These are phyloP conservation scores for Pachliopta kotzebuea DNA, from an alignment of 2,888 invertebrate genomes.

Conservation along the genomic window DNA sequence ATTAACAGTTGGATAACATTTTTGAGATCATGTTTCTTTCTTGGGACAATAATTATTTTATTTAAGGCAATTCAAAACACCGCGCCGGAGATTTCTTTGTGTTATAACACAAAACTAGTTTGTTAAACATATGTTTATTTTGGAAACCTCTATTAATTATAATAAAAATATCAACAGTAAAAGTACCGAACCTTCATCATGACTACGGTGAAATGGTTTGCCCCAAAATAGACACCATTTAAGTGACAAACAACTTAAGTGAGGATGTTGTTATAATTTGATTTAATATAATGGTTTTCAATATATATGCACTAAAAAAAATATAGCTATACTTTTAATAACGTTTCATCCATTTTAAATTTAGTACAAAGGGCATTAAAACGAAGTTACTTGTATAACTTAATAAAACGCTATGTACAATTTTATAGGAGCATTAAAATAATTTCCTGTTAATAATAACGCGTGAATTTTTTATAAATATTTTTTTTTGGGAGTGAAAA, in stretches of 20 bases:
- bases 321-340: neutral
- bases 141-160: slow-evolving; percentile 24
- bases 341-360: neutral
- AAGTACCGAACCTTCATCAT: slow-evolving; percentile 12
- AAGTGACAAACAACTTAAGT: slow-evolving; percentile 26
- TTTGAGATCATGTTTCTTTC: neutral
- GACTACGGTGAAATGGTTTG: neutral
- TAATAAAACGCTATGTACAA: no score
- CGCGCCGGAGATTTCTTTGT: neutral
- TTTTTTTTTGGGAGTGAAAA: no score
- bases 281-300: slow-evolving; percentile 27
- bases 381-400: neutral
- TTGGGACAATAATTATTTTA: neutral
- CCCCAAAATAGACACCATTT: slow-evolving; percentile 24
- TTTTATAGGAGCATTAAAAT: no score
- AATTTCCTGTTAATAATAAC: no score
- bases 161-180: slow-evolving; percentile 15
- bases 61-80: neutral
- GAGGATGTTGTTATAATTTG: slow-evolving; percentile 28
- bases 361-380: neutral
- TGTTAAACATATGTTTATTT: neutral
- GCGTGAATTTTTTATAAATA: no score
- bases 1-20: neutral
- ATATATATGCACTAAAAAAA: slow-evolving; percentile 25
- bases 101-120: neutral